A percentile compares a stretch with the other conserved stretches of the same genome.
These are phyloP conservation scores for Venusia cambrica DNA, from an alignment of 2,888 invertebrate genomes.

Conservation along the genomic window DNA sequence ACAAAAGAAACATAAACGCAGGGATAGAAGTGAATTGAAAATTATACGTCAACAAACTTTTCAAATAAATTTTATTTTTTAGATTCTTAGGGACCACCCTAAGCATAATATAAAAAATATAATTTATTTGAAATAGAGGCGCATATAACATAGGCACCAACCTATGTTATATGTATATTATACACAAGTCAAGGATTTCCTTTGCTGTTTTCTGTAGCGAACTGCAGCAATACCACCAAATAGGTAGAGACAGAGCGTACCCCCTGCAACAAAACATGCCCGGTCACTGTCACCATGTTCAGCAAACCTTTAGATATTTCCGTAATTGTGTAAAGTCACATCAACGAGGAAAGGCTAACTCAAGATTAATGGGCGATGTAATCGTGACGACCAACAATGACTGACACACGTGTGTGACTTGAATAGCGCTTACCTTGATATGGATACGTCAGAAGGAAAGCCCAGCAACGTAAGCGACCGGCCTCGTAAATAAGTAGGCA, in stretches of 20 bases:
- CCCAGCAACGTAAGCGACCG: slow-evolving; percentile 6
- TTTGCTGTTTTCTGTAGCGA: slow-evolving; percentile 29
- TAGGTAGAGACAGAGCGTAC: slow-evolving; percentile 49
- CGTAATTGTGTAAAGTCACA: too few relatives aligned
- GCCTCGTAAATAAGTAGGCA: slow-evolving; percentile 12
- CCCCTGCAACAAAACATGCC: slow-evolving; percentile 39
- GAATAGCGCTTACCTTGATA: slow-evolving; percentile 6
- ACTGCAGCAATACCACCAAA: slow-evolving; percentile 53
- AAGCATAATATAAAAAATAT: too few relatives aligned
- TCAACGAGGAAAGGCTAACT: too few relatives aligned
- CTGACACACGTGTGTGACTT: slow-evolving; percentile 6
- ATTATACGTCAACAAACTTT: too few relatives aligned
- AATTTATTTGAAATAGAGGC: too few relatives aligned
- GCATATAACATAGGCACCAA: not conserved
- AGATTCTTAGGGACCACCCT: too few relatives aligned
- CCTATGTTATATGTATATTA: not conserved
- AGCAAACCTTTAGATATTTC: too few relatives aligned
- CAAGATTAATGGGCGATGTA: too few relatives aligned
- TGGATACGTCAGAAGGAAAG: slow-evolving; percentile 15
- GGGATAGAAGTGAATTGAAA: too few relatives aligned
- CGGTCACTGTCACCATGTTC: too few relatives aligned
- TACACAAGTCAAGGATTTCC: not conserved
- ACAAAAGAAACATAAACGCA: too few relatives aligned
- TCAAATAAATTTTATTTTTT: too few relatives aligned
- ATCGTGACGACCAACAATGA: not conserved